Evolutionary conservation across 2,113 vertebrate species (phyloP).

Genomic region (Atractosteus spatula): DNA sequence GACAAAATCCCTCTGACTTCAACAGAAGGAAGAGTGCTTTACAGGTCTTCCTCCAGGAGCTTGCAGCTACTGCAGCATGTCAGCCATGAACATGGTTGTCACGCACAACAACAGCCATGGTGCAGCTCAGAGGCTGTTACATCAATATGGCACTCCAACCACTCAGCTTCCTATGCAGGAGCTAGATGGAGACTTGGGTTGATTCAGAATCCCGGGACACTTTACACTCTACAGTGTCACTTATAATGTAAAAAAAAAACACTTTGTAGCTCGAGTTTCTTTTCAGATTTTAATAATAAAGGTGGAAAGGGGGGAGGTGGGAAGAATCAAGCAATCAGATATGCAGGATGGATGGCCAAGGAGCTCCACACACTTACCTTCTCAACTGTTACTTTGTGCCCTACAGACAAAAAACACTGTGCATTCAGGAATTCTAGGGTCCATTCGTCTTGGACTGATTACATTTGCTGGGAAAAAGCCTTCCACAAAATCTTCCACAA

Average conservation of each 20-base stretch:
- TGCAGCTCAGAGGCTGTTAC: not conserved
- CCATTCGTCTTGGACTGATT: no score
- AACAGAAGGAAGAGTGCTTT: not conserved
- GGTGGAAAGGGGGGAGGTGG: no score
- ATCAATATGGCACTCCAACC: not conserved
- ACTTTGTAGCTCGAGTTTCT: no score
- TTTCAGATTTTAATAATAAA: no score
- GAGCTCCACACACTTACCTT: slow-evolving; percentile 38
- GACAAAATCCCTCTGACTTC: not conserved
- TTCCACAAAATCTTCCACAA: no score
- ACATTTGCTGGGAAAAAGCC: no score
- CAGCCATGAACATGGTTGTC: not conserved
- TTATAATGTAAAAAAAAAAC: no score
- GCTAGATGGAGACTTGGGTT: not conserved
- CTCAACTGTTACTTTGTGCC: not conserved
- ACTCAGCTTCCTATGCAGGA: not conserved
- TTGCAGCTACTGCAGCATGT: no score
- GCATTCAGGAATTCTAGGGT: no score
- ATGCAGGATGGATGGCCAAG: slow-evolving; percentile 29
- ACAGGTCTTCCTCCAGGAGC: not conserved
- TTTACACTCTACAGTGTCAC: no score
- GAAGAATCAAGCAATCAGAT: not conserved
- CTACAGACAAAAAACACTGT: no score
- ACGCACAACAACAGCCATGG: not conserved
- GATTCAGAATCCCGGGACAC: no score